Evolutionary conservation across 2,113 vertebrate species (phyloP).

Genomic region (Bubo scandiacus): DNA sequence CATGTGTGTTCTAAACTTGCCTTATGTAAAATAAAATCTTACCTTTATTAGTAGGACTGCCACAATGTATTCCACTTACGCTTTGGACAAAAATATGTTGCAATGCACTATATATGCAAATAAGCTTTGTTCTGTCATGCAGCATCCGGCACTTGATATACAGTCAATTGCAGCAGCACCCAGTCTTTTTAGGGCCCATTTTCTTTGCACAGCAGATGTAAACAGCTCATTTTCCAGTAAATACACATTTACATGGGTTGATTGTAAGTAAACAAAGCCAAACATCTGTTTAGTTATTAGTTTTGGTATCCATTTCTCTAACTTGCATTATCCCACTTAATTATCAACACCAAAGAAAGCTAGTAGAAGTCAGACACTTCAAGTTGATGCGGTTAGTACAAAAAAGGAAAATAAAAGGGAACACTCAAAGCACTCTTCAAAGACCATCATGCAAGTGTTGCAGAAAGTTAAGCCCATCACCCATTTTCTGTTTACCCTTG

Average conservation of each 20-base stretch:
- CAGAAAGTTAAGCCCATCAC: constrained; percentile 71
- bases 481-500: constrained; percentile 53
- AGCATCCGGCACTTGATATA: constrained; percentile 64
- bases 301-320: constrained; percentile 69
- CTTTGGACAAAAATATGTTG: constrained; percentile 63
- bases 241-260: constrained; percentile 44
- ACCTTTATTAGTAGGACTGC: constrained; percentile 60
- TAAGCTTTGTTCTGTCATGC: constrained; percentile 67
- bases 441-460: constrained; percentile 76
- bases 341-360: constrained; percentile 72
- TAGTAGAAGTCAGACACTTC: constrained; percentile 66
- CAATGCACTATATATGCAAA: constrained; percentile 63
- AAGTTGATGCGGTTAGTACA: constrained; percentile 79
- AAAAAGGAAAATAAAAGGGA: constrained; percentile 60
- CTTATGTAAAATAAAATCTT: constrained; percentile 52
- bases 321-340: constrained; percentile 60
- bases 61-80: constrained; percentile 52
- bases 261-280: constrained; percentile 67
- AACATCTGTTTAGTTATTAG: constrained; percentile 67
- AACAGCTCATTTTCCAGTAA: constrained; percentile 61
- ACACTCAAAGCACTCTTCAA: constrained; percentile 73
- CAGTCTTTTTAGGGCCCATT: constrained; percentile 45
- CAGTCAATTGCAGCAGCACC: constrained; percentile 61
- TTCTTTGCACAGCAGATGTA: constrained; percentile 58
- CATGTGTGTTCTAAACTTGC: background rate